Evolutionary conservation across 2,888 invertebrate species (phyloP).

Genomic region (Drosophila kuntzei): DNA sequence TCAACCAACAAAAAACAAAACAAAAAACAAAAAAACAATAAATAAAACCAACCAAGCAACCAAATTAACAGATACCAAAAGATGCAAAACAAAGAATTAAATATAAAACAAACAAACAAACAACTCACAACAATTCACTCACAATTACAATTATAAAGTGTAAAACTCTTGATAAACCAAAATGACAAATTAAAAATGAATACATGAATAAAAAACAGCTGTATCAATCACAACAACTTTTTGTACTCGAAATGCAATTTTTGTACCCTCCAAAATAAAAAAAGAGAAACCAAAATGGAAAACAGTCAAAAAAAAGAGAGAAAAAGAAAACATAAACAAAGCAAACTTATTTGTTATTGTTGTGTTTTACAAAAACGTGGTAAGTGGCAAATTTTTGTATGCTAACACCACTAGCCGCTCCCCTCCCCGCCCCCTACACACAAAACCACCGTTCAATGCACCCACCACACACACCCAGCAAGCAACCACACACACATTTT

Average conservation of each 20-base stretch:
- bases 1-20: slow-evolving; percentile 45
- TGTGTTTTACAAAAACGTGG: slow-evolving; percentile 66
- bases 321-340: slow-evolving; percentile 28
- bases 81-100: slow-evolving; percentile 35
- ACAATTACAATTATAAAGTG: slow-evolving; percentile 56
- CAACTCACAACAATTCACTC: slow-evolving; percentile 48
- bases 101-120: slow-evolving; percentile 29
- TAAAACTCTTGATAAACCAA: slow-evolving; percentile 55
- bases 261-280: slow-evolving; percentile 42
- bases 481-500: slow-evolving; percentile 26
- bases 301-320: slow-evolving; percentile 6
- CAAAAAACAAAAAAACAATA: slow-evolving; percentile 38
- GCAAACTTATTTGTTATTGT: slow-evolving; percentile 48
- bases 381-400: slow-evolving; percentile 78
- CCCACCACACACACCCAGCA: slow-evolving; percentile 8
- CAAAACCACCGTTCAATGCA: slow-evolving; percentile 26
- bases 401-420: slow-evolving; percentile 47
- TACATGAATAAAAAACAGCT: slow-evolving; percentile 61
- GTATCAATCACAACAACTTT: slow-evolving; percentile 57
- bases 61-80: slow-evolving; percentile 55
- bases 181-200: slow-evolving; percentile 51
- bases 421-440: no score
- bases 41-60: slow-evolving; percentile 36
- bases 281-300: slow-evolving; percentile 23
- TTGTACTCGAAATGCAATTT: slow-evolving; percentile 63